These are phyloP conservation scores for Cephalopterus ornatus DNA, from an alignment of 2,113 vertebrate genomes.

Conservation along the genomic window DNA sequence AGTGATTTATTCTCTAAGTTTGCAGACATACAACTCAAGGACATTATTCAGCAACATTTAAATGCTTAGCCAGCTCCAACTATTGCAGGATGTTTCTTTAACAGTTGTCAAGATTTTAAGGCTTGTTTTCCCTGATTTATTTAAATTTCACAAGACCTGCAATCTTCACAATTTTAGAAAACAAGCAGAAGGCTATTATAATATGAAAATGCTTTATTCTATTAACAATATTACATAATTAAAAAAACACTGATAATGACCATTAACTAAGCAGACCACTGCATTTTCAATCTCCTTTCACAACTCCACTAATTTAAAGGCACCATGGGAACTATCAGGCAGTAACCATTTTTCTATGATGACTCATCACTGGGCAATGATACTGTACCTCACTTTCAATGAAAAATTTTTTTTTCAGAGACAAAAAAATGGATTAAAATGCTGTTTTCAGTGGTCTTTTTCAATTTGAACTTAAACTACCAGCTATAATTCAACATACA, in stretches of 20 bases:
- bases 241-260: neutral
- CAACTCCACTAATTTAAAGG: neutral
- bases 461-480: neutral
- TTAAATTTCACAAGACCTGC: neutral
- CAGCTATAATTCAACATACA: neutral
- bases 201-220: neutral
- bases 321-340: neutral
- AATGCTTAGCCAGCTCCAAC: neutral
- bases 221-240: neutral
- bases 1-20: neutral
- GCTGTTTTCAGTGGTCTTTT: neutral
- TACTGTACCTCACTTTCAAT: fast-evolving
- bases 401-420: no score
- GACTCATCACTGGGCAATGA: neutral
- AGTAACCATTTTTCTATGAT: neutral
- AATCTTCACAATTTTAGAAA: neutral
- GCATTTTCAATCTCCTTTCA: neutral
- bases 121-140: neutral
- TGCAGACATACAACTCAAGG: neutral
- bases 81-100: neutral
- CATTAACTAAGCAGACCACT: neutral
- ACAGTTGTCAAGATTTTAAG: neutral
- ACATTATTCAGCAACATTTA: neutral
- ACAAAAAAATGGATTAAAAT: neutral
- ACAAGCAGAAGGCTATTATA: neutral